phyloP scores from a whole-genome alignment of 2,113 vertebrate genomes.

The Beaufortia kweichowensis region DNA sequence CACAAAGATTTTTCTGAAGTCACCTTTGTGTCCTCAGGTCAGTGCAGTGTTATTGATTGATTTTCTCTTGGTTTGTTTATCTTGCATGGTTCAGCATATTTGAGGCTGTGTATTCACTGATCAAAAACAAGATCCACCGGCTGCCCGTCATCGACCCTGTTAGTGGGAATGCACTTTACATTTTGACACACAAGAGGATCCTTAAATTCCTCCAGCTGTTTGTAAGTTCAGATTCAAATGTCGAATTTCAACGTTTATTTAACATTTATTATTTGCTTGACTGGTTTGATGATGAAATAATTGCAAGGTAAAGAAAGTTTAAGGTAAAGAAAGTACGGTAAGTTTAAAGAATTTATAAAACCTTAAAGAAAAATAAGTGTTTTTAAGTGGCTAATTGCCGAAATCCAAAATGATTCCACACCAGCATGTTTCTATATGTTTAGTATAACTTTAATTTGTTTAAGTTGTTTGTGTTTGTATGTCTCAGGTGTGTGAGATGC shows the following conservation, averaged over 20 bases:
- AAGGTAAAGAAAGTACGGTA: too few relatives aligned
- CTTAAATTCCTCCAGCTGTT: slow-evolving; percentile 99
- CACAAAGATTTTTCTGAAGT: neutral
- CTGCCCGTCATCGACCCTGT: slow-evolving; percentile 94
- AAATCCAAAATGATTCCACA: neutral
- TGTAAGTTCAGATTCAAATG: slow-evolving; percentile 77
- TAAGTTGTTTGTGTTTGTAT: neutral
- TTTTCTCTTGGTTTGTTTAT: slow-evolving; percentile 11
- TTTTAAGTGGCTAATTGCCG: neutral
- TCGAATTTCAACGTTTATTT: neutral
- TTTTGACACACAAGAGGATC: slow-evolving; percentile 98
- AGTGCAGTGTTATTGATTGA: neutral
- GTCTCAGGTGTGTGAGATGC: slow-evolving; percentile 93
- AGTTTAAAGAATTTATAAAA: too few relatives aligned
- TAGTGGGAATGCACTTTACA: slow-evolving; percentile 98
- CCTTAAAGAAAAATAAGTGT: too few relatives aligned
- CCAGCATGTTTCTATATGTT: too few relatives aligned
- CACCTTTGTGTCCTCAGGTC: neutral
- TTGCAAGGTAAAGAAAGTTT: neutral
- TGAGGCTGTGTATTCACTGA: slow-evolving; percentile 93
- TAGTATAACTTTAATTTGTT: neutral
- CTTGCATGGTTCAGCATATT: slow-evolving; percentile 79
- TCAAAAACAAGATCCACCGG: slow-evolving; percentile 98
- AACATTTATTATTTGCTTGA: neutral
- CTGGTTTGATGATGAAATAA: neutral